A percentile compares a stretch with the other conserved stretches of the same genome.
These are phyloP conservation scores for Gallinago solitaria DNA, from an alignment of 2,797 vertebrate genomes.

Conservation along the genomic window DNA sequence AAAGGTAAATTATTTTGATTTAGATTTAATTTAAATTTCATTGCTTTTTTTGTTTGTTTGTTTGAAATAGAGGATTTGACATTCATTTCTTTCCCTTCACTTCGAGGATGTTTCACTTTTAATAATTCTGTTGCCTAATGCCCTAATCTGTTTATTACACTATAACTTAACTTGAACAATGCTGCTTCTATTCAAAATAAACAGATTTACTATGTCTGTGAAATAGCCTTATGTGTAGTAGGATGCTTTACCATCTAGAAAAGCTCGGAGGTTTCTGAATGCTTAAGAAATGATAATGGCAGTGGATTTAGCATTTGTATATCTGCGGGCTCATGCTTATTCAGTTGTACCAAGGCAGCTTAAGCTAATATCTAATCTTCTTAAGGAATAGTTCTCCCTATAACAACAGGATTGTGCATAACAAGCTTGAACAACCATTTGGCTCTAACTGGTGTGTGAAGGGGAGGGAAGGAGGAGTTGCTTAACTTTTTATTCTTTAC, in stretches of 20 bases:
- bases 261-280: constrained; percentile 63
- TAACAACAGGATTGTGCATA: constrained; percentile 51
- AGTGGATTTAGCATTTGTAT: constrained; percentile 70
- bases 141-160: constrained; percentile 71
- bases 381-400: constrained; percentile 64
- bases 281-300: constrained; percentile 71
- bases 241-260: constrained; percentile 57
- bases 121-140: constrained; percentile 69
- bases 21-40: constrained; percentile 87
- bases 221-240: constrained; percentile 32
- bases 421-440: constrained; percentile 39
- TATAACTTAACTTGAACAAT: constrained; percentile 35
- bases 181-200: constrained; percentile 43
- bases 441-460: background rate
- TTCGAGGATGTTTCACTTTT: constrained; percentile 72
- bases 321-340: constrained; percentile 68
- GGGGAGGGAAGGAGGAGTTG: background rate
- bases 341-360: constrained; percentile 69
- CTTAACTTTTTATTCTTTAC: background rate
- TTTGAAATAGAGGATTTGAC: constrained; percentile 51
- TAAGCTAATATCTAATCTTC: constrained; percentile 75
- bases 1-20: constrained; percentile 85
- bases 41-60: constrained; percentile 60
- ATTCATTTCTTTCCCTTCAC: constrained; percentile 43
- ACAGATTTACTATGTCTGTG: constrained; percentile 36